Conservation (phyloP, 2,797 vertebrate species). For the Smutsia gigantea region DNA sequence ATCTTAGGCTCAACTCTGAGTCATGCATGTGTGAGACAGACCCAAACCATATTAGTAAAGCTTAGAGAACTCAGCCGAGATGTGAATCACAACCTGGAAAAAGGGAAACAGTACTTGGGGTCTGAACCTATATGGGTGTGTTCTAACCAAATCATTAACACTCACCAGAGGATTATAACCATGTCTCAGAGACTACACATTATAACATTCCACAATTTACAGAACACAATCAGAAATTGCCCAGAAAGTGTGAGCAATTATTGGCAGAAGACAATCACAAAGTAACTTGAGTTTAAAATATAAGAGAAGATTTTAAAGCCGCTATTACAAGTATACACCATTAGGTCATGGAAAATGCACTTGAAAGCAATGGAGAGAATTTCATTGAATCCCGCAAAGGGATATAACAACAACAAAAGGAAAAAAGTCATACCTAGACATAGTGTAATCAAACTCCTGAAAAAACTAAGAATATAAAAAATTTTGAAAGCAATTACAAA, state of each 20-base stretch:
- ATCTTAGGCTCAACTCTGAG: background rate
- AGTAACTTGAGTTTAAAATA: background rate
- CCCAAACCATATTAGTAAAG: background rate
- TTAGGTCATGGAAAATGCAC: background rate
- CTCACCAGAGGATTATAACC: background rate
- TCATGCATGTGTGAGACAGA: background rate
- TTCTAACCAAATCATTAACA: background rate
- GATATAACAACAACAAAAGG: background rate
- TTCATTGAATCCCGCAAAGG: background rate
- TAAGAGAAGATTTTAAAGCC: background rate
- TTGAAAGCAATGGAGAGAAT: background rate
- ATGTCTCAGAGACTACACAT: background rate
- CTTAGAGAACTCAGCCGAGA: background rate
- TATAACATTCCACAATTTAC: background rate
- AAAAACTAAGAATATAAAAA: background rate
- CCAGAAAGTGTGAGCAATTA: background rate
- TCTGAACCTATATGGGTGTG: background rate
- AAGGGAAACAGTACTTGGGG: background rate
- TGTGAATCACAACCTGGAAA: background rate
- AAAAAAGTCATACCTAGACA: background rate
- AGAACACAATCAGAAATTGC: background rate
- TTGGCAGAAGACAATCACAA: background rate
- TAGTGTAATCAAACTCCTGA: conserved; percentile 17
- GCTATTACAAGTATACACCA: background rate
- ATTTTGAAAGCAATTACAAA: background rate